A percentile compares a stretch with the other conserved stretches of the same genome.
Evolutionary conservation across 2,797 vertebrate species (phyloP).

Genomic region (Pseudotriccus pelzelni): DNA sequence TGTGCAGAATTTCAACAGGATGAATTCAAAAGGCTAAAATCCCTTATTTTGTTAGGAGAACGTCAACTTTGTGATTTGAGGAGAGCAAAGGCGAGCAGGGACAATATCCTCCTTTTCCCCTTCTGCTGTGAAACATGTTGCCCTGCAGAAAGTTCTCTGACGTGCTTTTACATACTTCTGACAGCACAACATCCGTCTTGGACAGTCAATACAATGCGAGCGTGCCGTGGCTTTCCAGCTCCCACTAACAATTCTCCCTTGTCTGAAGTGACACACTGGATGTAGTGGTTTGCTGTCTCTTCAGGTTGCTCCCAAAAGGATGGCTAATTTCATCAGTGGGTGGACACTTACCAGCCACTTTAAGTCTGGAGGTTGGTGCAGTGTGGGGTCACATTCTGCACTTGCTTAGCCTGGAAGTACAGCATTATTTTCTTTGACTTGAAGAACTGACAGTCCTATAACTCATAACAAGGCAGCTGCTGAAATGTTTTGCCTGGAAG

Average conservation of each 20-base stretch:
- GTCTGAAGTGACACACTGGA: background rate
- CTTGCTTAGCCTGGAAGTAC: background rate
- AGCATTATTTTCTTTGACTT: slow-evolving; percentile 7
- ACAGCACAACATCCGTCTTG: background rate
- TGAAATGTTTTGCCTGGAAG: background rate
- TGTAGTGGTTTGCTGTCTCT: background rate
- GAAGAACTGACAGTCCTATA: background rate
- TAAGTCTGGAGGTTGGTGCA: background rate
- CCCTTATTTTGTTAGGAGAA: background rate
- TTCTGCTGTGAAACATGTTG: background rate
- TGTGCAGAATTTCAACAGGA: background rate
- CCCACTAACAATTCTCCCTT: background rate
- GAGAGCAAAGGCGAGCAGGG: background rate
- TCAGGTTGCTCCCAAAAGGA: background rate
- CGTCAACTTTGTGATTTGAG: background rate
- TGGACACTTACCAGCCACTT: background rate
- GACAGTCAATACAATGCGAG: background rate
- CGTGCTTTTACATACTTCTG: background rate
- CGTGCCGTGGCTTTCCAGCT: background rate
- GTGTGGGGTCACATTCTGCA: background rate
- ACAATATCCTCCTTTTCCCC: background rate
- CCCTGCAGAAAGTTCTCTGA: background rate
- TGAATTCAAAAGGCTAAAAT: background rate
- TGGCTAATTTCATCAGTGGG: background rate
- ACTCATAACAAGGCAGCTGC: background rate